Evolutionary conservation across 2,888 invertebrate genomes (phyloP), one percentile per base, ranked within the genome.

Genomic region (Nowickia ferox): DNA sequence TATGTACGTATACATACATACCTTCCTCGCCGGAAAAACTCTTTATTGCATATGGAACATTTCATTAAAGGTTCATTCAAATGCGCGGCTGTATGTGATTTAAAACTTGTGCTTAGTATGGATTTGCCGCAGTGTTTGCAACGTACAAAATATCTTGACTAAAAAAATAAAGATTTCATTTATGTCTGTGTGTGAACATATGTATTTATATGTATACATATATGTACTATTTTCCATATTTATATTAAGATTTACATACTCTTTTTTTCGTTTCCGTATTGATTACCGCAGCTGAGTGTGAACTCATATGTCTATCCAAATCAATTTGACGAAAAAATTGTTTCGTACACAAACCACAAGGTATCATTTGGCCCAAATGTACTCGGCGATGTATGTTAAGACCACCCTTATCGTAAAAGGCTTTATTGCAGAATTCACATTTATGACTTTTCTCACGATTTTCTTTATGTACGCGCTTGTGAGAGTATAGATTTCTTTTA

Each of bases 341-440:
- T 17, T 86, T 86, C 1, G 77, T 11, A 59, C 86, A 86, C 40
- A 86, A 51, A 15, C 63, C 57, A 46, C 86, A 86, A 13, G 76
- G 66, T 66, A 84, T 53, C 80, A 81, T 81, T 71, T 84, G 77
- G 1, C 86, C 86, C 57, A 84, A 81, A 65, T 86, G 86, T 48
- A 84, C 69, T 9, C 86, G 68, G 0, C 86, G 59, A 38, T 86
- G 86, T 40, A 86, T 46, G 65, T 81, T 86, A 3, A 83, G 80
- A 9, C 63, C 61, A 1, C 84, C 81, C 6, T 77, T 71, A 8
- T 78, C n/a, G 51, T 78, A 86, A 22, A 84, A 86, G 0, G 84
- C 44, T 42, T 86, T 86, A 22, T 81, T 69, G 53, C 86, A 86
- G 53, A 66, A 84, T 15, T 86, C 86, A 65, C 86, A 86, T 40